A percentile compares a stretch with the other conserved stretches of the same genome.
phyloP scores from a whole-genome alignment of 2,113 vertebrate genomes.

The Rhea pennata region DNA sequence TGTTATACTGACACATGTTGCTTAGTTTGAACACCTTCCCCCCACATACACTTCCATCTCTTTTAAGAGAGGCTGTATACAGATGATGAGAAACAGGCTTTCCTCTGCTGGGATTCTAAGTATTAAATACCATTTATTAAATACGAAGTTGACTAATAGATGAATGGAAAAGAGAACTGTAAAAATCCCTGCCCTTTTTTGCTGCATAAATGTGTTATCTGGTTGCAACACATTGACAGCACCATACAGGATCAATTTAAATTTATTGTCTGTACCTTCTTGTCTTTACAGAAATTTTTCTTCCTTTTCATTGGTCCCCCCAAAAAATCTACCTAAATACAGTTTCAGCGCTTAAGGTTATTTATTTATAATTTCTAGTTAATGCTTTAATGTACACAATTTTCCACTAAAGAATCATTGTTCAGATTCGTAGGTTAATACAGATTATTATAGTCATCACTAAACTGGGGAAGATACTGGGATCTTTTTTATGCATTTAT shows the following conservation, averaged over 20 bases:
- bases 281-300: background rate
- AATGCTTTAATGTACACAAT: background rate
- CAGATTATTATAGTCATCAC: background rate
- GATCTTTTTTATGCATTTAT: background rate
- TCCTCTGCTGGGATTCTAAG: background rate
- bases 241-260: background rate
- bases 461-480: background rate
- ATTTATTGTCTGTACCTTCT: background rate
- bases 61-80: background rate
- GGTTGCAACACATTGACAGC: background rate
- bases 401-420: background rate
- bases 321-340: background rate
- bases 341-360: background rate
- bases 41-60: background rate
- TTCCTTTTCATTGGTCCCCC: background rate
- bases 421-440: background rate
- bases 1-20: background rate
- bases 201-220: background rate
- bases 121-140: background rate
- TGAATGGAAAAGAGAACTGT: background rate
- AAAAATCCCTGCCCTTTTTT: background rate
- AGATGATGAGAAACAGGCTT: background rate
- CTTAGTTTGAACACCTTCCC: background rate
- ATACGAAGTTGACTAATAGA: background rate
- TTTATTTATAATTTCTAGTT: background rate